Conservation (phyloP, 2,888 invertebrate species). For the Tridacna gigas region DNA sequence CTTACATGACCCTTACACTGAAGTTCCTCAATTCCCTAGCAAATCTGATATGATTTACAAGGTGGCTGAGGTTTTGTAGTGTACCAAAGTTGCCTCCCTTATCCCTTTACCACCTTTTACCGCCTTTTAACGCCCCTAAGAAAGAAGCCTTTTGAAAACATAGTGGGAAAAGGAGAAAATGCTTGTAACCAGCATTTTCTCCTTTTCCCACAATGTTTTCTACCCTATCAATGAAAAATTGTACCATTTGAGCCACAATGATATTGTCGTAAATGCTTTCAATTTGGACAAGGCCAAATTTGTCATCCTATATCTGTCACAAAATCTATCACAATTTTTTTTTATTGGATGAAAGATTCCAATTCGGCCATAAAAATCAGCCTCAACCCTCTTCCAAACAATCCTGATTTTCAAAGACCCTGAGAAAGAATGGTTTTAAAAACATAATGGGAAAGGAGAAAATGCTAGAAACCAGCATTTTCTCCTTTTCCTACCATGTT, state of each 20-base stretch:
- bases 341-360: too few relatives aligned
- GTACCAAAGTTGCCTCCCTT: neutral
- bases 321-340: too few relatives aligned
- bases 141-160: neutral
- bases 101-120: neutral
- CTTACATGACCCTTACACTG: constrained; percentile 1
- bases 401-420: too few relatives aligned
- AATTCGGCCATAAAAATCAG: too few relatives aligned
- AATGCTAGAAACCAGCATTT: too few relatives aligned
- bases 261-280: constrained; percentile 6
- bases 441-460: too few relatives aligned
- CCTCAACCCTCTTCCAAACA: too few relatives aligned
- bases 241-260: neutral
- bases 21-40: constrained; percentile 33
- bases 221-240: neutral
- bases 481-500: too few relatives aligned
- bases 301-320: too few relatives aligned
- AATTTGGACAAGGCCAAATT: too few relatives aligned
- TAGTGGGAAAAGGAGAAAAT: constrained; percentile 3
- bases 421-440: too few relatives aligned
- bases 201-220: constrained; percentile 3
- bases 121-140: neutral
- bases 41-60: constrained; percentile 12
- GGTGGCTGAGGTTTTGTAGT: too few relatives aligned
- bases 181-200: neutral